A percentile compares a stretch with the other conserved stretches of the same genome.
These are phyloP conservation scores for Empis stercorea DNA, from an alignment of 2,888 invertebrate species.

Conservation along the genomic window DNA sequence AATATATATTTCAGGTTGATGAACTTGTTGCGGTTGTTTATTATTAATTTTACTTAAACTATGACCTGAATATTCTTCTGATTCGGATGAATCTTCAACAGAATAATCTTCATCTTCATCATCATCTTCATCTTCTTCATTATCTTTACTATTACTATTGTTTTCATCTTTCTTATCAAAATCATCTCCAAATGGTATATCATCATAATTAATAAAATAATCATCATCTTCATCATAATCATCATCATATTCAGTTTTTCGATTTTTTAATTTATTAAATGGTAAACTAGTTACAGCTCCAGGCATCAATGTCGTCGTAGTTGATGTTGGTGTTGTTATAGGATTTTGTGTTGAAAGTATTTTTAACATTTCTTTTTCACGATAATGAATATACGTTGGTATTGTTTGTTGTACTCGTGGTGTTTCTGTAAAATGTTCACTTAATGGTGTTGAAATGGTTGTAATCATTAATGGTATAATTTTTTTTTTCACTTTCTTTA, in stretches of 20 bases:
- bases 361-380: too few species aligned
- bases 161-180: constrained; percentile 7
- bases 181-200: constrained; percentile 6
- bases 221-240: constrained; percentile 8
- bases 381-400: too few species aligned
- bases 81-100: background rate
- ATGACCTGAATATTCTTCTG: background rate
- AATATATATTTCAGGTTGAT: background rate
- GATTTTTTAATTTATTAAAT: background rate
- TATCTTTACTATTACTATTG: constrained; percentile 14
- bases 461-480: too few species aligned
- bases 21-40: background rate
- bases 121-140: constrained; percentile 16
- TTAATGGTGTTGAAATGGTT: too few species aligned
- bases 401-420: too few species aligned
- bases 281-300: background rate
- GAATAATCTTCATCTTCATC: constrained; percentile 17
- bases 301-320: background rate
- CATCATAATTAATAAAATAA: background rate
- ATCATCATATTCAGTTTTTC: constrained; percentile 10
- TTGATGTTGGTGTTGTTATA: background rate
- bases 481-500: too few species aligned
- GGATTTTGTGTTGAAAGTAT: background rate
- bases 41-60: background rate
- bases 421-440: too few species aligned